Evolutionary conservation across 2,888 invertebrate species (phyloP).

Genomic region (Ellobium chinense): DNA sequence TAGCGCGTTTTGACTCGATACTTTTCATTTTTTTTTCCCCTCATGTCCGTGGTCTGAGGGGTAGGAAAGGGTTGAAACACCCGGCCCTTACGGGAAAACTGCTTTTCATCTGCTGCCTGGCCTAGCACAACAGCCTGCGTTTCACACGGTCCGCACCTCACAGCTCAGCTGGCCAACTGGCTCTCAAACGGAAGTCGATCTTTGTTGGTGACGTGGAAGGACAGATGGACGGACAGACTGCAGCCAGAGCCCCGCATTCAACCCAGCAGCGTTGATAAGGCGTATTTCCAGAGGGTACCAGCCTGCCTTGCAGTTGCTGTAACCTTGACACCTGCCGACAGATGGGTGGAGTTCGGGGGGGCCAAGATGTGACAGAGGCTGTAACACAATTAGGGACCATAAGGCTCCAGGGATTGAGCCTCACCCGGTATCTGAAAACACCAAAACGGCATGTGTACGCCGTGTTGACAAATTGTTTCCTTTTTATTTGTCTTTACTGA

Average conservation of each 20-base stretch:
- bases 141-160: slow-evolving; percentile 25
- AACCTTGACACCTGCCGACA: background rate
- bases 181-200: background rate
- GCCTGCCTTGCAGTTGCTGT: no score
- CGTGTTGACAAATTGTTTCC: no score
- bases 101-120: background rate
- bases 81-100: background rate
- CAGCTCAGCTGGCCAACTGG: background rate
- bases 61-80: background rate
- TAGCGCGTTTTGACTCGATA: no score
- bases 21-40: no score
- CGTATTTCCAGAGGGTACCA: no score
- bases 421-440: no score
- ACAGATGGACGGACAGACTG: slow-evolving; percentile 21
- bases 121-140: background rate
- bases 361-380: no score
- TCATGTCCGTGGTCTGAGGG: no score
- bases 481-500: no score
- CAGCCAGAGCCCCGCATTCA: background rate
- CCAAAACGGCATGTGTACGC: no score
- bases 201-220: background rate
- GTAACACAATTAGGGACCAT: background rate
- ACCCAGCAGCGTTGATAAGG: background rate
- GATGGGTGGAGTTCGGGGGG: no score
- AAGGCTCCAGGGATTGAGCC: no score